Percentiles rank a stretch among this genome's conserved stretches.
These are phyloP conservation scores for Archegozetes longisetosus DNA, from an alignment of 1,140 invertebrate genomes.

Conservation along the genomic window DNA sequence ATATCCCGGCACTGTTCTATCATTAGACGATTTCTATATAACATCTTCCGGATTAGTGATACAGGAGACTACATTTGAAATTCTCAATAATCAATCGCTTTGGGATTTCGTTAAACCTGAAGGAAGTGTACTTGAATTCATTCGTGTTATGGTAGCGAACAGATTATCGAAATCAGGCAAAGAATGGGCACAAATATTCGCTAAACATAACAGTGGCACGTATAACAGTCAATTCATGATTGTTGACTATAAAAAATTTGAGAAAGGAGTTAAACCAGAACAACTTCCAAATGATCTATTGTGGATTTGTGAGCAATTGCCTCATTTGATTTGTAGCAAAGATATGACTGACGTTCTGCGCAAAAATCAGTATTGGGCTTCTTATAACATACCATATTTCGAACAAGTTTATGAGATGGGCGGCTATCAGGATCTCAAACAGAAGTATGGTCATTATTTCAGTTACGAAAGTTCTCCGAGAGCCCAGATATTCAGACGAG, in stretches of 20 bases:
- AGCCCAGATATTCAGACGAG: slow-evolving; percentile 29
- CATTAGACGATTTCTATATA: slow-evolving; percentile 31
- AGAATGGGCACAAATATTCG: slow-evolving; percentile 26
- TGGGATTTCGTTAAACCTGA: slow-evolving; percentile 24
- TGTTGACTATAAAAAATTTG: slow-evolving; percentile 28
- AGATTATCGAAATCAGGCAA: slow-evolving; percentile 27
- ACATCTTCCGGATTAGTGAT: slow-evolving; percentile 27
- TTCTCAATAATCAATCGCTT: slow-evolving; percentile 25
- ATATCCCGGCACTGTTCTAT: slow-evolving; percentile 27
- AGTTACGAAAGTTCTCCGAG: slow-evolving; percentile 28
- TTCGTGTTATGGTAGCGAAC: slow-evolving; percentile 27
- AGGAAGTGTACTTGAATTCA: slow-evolving; percentile 26
- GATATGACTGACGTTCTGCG: slow-evolving; percentile 26
- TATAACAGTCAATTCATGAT: slow-evolving; percentile 34
- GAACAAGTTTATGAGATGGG: slow-evolving; percentile 28
- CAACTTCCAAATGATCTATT: slow-evolving; percentile 29
- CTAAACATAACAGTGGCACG: slow-evolving; percentile 28
- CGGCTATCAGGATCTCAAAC: slow-evolving; percentile 27
- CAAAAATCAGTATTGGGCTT: slow-evolving; percentile 29
- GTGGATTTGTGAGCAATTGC: slow-evolving; percentile 30
- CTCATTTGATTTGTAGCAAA: slow-evolving; percentile 24
- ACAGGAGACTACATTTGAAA: slow-evolving; percentile 29
- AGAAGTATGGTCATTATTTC: slow-evolving; percentile 24
- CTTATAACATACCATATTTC: slow-evolving; percentile 32
- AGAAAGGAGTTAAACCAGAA: slow-evolving; percentile 25